These are phyloP conservation scores for Octodon degus DNA, from an alignment of 2,113 vertebrate species.

Conservation along the genomic window DNA sequence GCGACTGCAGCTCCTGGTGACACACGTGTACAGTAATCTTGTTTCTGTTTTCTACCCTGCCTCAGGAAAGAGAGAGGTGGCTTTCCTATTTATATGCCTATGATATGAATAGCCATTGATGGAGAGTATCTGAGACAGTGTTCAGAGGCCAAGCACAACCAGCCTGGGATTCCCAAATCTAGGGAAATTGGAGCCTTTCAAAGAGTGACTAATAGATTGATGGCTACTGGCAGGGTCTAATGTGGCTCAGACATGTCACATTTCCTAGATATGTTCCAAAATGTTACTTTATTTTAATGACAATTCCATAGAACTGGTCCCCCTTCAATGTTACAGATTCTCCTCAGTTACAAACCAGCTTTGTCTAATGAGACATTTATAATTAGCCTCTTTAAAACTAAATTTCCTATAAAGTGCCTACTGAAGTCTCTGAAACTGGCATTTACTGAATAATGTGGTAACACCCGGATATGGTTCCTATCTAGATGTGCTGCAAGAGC, in stretches of 20 bases:
- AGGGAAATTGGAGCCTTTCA: background rate
- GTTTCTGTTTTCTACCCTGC: slow-evolving; percentile 50
- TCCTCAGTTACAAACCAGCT: background rate
- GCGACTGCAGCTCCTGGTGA: background rate
- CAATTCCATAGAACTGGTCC: background rate
- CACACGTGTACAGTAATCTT: slow-evolving; percentile 29
- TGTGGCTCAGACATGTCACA: background rate
- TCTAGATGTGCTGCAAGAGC: background rate
- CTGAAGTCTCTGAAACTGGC: background rate
- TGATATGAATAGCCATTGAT: background rate
- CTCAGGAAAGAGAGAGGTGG: background rate
- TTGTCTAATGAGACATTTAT: background rate
- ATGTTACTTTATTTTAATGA: background rate
- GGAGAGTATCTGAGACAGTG: slow-evolving; percentile 58
- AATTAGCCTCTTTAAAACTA: slow-evolving; percentile 4
- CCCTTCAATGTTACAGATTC: background rate
- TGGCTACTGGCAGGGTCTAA: background rate
- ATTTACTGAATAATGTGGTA: background rate
- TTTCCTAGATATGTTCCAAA: background rate
- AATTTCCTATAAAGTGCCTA: background rate
- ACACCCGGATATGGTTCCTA: background rate
- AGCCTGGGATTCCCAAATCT: background rate
- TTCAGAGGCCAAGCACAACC: slow-evolving; percentile 5
- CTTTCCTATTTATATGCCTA: background rate
- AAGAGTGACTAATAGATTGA: background rate